A percentile compares a stretch with the other conserved stretches of the same genome.
phyloP scores from a whole-genome alignment of 2,113 vertebrate genomes.

The Callipepla californica region DNA sequence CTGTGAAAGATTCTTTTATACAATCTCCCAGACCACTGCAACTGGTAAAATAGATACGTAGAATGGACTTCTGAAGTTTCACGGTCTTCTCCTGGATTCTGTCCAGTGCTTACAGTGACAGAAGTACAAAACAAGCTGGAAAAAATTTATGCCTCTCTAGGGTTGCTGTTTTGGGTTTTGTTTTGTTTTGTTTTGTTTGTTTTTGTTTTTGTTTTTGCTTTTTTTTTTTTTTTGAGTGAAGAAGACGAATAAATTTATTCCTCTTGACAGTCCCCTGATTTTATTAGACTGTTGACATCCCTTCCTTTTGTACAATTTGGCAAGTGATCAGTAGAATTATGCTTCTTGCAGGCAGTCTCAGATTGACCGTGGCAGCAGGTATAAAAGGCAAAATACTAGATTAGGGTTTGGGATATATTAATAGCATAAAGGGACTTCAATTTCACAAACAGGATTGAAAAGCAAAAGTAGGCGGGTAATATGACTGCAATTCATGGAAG shows the following conservation, averaged over 20 bases:
- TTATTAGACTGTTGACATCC: slow-evolving; percentile 74
- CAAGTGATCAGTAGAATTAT: slow-evolving; percentile 74
- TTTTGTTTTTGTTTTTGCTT: background rate
- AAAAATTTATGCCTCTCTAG: slow-evolving; percentile 43
- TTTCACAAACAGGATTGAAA: slow-evolving; percentile 14
- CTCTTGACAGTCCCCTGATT: slow-evolving; percentile 78
- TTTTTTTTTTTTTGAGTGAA: slow-evolving; percentile 25
- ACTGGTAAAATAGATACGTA: slow-evolving; percentile 17
- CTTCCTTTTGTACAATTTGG: slow-evolving; percentile 76
- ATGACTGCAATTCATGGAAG: background rate
- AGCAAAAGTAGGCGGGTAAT: background rate
- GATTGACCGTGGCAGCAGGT: slow-evolving; percentile 39
- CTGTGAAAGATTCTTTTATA: slow-evolving; percentile 3
- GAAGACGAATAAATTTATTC: slow-evolving; percentile 67
- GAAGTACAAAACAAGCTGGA: slow-evolving; percentile 52
- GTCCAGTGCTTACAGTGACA: background rate
- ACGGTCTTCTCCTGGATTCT: background rate
- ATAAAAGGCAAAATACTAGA: slow-evolving; percentile 39
- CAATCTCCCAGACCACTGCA: background rate
- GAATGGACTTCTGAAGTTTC: slow-evolving; percentile 37
- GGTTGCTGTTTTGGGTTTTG: background rate
- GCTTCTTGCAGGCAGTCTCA: slow-evolving; percentile 23
- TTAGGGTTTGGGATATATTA: slow-evolving; percentile 31
- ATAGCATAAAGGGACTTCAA: background rate
- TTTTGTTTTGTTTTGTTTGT: too few species aligned